Conservation (phyloP, 2,888 invertebrate genomes). For the Macrosiphum euphorbiae region DNA sequence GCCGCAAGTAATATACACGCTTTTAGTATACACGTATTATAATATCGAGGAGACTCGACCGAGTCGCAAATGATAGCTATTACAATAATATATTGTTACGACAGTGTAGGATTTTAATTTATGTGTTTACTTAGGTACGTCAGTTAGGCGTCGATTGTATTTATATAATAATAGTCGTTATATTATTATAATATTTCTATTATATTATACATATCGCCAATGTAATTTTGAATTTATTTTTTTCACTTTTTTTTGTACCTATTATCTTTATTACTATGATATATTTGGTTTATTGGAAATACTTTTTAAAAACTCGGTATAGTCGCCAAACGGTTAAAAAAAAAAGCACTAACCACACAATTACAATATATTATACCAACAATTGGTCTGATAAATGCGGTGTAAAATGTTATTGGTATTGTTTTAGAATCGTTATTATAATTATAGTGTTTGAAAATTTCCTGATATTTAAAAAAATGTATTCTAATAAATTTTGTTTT, state of each 20-base stretch:
- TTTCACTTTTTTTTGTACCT: neutral
- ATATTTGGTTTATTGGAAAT: too few species aligned
- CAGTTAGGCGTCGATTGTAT: neutral
- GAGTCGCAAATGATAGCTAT: neutral
- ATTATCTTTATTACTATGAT: neutral
- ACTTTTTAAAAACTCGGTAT: too few species aligned
- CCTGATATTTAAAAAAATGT: too few species aligned
- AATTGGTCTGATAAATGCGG: neutral
- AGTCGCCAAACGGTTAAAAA: too few species aligned
- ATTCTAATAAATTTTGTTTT: too few species aligned
- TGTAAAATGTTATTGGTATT: neutral
- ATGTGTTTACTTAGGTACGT: neutral
- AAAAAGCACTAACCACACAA: too few species aligned
- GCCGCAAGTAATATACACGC: neutral
- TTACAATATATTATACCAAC: too few species aligned
- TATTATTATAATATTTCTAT: neutral
- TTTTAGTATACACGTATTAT: neutral
- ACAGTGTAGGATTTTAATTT: slow-evolving; percentile 17
- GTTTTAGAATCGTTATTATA: neutral
- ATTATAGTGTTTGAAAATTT: too few species aligned
- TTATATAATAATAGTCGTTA: neutral
- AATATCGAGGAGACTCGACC: neutral
- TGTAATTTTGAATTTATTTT: neutral
- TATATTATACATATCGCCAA: neutral
- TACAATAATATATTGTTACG: neutral